Evolutionary conservation across 2,888 invertebrate species (phyloP).

Genomic region (Amblyjoppa fuscipennis): DNA sequence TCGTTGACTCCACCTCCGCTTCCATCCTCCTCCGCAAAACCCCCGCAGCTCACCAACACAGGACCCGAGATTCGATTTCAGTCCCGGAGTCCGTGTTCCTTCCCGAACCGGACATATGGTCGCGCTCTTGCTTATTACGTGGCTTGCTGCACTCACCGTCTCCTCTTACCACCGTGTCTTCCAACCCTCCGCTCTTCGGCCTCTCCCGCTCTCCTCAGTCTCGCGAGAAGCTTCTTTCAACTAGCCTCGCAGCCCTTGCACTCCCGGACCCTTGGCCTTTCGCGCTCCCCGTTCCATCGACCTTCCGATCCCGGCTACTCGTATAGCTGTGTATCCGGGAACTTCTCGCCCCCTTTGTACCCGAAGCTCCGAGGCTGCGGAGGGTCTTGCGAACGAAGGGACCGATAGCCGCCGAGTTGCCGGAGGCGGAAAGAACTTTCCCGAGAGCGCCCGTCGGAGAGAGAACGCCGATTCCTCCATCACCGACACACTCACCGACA

Average conservation of each 20-base stretch:
- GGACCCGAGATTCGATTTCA: conserved; percentile 54
- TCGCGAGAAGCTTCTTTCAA: conserved; percentile 42
- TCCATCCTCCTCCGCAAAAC: conserved; percentile 14
- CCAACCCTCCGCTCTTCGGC: conserved; percentile 1
- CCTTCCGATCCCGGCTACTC: neutral
- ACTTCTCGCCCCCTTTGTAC: conserved; percentile 56
- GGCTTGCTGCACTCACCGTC: conserved; percentile 37
- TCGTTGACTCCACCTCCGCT: conserved; percentile 10
- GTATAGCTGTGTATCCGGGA: conserved; percentile 19
- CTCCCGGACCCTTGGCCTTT: conserved; percentile 38
- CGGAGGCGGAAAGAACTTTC: conserved; percentile 42
- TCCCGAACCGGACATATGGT: conserved; percentile 48
- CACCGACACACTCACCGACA: conserved; percentile 8
- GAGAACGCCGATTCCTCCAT: conserved; percentile 27
- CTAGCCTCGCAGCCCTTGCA: conserved; percentile 30
- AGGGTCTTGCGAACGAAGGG: conserved; percentile 48
- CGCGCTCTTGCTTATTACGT: conserved; percentile 50
- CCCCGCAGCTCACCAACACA: neutral
- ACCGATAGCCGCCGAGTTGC: conserved; percentile 40
- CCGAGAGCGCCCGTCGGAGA: conserved; percentile 10
- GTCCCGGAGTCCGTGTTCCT: conserved; percentile 7
- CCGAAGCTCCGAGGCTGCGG: conserved; percentile 18
- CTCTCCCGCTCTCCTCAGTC: neutral
- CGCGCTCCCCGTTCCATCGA: neutral
- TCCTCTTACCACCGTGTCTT: conserved; percentile 17